Percentiles rank a stretch among this genome's conserved stretches.
Evolutionary conservation across 2,888 invertebrate species (phyloP).

Genomic region (Parthenolecanium corni): DNA sequence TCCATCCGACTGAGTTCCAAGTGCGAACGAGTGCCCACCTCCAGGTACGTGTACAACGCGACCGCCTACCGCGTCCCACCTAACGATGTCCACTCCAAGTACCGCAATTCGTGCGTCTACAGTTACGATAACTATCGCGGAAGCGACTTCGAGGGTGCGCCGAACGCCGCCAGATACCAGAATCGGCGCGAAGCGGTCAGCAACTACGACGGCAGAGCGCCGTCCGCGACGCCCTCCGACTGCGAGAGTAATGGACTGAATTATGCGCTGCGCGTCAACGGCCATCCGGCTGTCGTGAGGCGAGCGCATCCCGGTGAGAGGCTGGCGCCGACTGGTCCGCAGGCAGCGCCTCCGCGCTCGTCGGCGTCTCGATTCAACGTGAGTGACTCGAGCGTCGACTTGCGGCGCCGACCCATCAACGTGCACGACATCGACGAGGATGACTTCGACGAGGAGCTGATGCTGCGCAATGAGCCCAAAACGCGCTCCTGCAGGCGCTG

Average conservation of each 20-base stretch:
- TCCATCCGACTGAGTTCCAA: slow-evolving; percentile 10
- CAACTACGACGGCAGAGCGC: background rate
- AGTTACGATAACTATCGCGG: slow-evolving; percentile 12
- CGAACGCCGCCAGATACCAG: background rate
- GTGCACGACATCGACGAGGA: slow-evolving; percentile 20
- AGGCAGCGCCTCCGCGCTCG: background rate
- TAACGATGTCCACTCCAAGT: background rate
- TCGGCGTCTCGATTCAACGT: background rate
- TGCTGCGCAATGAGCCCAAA: slow-evolving; percentile 31
- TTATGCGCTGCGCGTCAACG: background rate
- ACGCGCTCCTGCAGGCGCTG: slow-evolving; percentile 32
- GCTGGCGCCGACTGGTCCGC: background rate
- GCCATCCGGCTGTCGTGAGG: no score
- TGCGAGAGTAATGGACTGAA: background rate
- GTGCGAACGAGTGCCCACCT: slow-evolving; percentile 4
- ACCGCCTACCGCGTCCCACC: background rate
- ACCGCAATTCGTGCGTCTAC: background rate
- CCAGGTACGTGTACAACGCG: slow-evolving; percentile 4
- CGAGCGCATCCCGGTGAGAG: background rate
- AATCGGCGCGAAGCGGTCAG: background rate
- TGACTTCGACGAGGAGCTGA: slow-evolving; percentile 24
- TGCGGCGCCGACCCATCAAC: slow-evolving; percentile 1
- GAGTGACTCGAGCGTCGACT: background rate
- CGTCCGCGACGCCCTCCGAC: background rate
- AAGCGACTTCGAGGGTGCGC: background rate